Evolutionary conservation across 2,797 vertebrate genomes (phyloP), one percentile per base, ranked within the genome.

Genomic region (Furcifer pardalis): DNA sequence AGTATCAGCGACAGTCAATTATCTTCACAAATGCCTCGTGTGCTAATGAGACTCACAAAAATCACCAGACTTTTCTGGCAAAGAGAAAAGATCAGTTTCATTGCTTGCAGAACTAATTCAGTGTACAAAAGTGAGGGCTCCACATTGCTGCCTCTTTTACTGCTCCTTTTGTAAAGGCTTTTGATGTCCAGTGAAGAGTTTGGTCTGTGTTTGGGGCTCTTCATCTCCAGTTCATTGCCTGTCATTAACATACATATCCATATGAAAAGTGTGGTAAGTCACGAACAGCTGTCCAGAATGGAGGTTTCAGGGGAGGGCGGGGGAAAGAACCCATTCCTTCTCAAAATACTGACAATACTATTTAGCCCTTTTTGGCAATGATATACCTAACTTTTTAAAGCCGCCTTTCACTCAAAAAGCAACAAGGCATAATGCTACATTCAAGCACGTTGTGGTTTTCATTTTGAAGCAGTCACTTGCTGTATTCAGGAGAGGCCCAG

Each of bases 81-180:
- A 97, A 97, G 97, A 97, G 97, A 98, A 98, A 99, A 99, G 98
- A 99, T 99, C 98, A 99, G 98, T 99, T 99, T 99, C 98, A 99
- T 98, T 99, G 98, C 98, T 99, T 98, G 98, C 98, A 99, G 98
- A 99, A 99, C 98, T 99, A 99, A 99, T 99, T 99, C 98, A 98
- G 97, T 96, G 97, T 97, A 99, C 98, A 99, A 99, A 99, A 99
- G 98, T 98, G 97, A 97, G 97, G 98, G 98, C 98, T 98, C 97
- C 96, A 96, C 97, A 97, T 97, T 94, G 96, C 97, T 97, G 98
- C 98, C 98, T 98, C 98, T 98, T 97, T 99, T 98, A 99, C 98
- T 98, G 98, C 98, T 98, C 97, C 98, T 98, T 99, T 99, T 99
- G 98, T 99, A 96, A 97, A 95, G 95, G 96, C 97, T 98, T 99